Evolutionary conservation across 92 coral and sea anemone genomes (phyloP).

Genomic region (Umimayanthus kanabou): DNA sequence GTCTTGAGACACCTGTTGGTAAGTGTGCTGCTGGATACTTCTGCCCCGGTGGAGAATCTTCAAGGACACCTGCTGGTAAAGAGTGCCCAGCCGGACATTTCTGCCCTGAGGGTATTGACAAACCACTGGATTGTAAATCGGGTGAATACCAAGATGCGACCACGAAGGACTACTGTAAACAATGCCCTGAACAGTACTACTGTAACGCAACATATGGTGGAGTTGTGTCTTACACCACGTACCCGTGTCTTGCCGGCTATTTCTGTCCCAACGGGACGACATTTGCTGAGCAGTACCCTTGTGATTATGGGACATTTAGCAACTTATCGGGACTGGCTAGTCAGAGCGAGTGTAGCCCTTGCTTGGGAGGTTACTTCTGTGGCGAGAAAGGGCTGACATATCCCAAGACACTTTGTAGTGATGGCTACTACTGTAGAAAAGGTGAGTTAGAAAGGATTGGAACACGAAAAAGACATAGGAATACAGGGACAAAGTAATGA

Average conservation of each 20-base stretch:
- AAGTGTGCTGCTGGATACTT: conserved; percentile 86
- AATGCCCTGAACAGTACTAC: conserved; percentile 85
- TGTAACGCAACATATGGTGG: conserved; percentile 91
- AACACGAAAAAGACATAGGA: background rate
- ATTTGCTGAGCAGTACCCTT: conserved; percentile 86
- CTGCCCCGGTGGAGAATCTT: conserved; percentile 92
- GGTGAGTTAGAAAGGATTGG: conserved; percentile 52
- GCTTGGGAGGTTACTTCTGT: conserved; percentile 89
- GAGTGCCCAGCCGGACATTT: conserved; percentile 79
- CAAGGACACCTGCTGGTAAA: conserved; percentile 71
- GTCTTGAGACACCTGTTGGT: conserved; percentile 78
- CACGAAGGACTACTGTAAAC: conserved; percentile 68
- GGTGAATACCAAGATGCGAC: conserved; percentile 82
- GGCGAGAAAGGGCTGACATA: conserved; percentile 84
- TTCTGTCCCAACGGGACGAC: conserved; percentile 87
- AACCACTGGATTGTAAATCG: conserved; percentile 81
- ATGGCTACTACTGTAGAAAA: conserved; percentile 83
- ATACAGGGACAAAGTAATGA: background rate
- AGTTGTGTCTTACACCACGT: conserved; percentile 68
- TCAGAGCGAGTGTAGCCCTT: conserved; percentile 79
- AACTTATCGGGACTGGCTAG: conserved; percentile 82
- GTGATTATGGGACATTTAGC: conserved; percentile 89
- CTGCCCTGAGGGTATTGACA: conserved; percentile 75
- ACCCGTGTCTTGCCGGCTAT: conserved; percentile 81
- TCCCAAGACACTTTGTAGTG: conserved; percentile 79